Evolutionary conservation across 1,140 invertebrate species (phyloP).

Genomic region (Littorina saxatilis): DNA sequence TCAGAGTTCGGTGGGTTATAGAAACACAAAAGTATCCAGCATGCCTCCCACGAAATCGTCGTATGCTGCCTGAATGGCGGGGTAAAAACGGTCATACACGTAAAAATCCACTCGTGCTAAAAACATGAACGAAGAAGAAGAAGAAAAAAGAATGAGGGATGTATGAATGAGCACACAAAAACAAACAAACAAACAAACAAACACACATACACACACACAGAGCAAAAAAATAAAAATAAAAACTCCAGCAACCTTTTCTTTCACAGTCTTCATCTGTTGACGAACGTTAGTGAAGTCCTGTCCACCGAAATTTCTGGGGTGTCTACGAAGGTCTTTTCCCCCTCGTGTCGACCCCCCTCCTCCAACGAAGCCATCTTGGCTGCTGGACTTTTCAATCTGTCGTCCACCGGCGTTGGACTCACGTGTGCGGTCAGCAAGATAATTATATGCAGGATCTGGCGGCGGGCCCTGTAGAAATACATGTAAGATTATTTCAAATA

Average conservation of each 20-base stretch:
- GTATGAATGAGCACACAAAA: too few species aligned
- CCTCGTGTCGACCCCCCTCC: slow-evolving; percentile 1
- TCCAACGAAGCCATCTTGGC: not conserved
- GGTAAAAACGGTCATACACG: too few species aligned
- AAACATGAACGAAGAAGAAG: too few species aligned
- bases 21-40: too few species aligned
- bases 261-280: slow-evolving; percentile 62
- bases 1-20: too few species aligned
- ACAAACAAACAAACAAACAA: too few species aligned
- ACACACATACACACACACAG: too few species aligned
- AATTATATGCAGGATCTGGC: slow-evolving; percentile 70
- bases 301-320: slow-evolving; percentile 70
- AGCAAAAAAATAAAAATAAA: too few species aligned
- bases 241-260: slow-evolving; percentile 49
- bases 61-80: too few species aligned
- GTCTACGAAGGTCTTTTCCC: slow-evolving; percentile 51
- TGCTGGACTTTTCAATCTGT: slow-evolving; percentile 10
- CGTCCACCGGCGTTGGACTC: slow-evolving; percentile 42
- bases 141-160: too few species aligned
- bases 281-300: slow-evolving; percentile 66
- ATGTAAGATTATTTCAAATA: not conserved
- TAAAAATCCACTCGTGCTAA: too few species aligned
- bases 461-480: slow-evolving; percentile 55
- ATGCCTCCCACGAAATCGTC: too few species aligned
- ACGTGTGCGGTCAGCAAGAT: slow-evolving; percentile 64